These are phyloP conservation scores for Heliconius himera DNA, from an alignment of 1,140 invertebrate genomes.

Conservation along the genomic window DNA sequence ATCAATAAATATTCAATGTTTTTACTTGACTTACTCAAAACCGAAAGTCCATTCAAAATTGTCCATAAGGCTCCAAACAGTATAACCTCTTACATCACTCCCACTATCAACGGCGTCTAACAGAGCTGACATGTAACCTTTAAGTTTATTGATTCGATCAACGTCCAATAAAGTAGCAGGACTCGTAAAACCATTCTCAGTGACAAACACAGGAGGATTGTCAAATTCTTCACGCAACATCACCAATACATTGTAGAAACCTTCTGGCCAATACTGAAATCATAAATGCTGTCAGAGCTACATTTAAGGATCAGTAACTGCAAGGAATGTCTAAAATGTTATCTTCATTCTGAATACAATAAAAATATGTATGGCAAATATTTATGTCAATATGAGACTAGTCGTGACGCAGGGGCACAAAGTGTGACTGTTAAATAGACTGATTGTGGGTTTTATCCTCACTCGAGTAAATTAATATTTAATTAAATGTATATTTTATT, in stretches of 20 bases:
- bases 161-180: constrained; percentile 80
- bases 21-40: constrained; percentile 73
- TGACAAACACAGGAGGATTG: constrained; percentile 48
- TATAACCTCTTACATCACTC: constrained; percentile 86
- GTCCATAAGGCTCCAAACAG: constrained; percentile 87
- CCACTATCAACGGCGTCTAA: constrained; percentile 86
- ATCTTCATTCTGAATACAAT: too few relatives aligned
- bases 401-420: too few relatives aligned
- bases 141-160: constrained; percentile 79
- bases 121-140: constrained; percentile 84
- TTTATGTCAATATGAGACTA: too few relatives aligned
- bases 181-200: constrained; percentile 66
- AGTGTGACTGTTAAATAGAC: too few relatives aligned
- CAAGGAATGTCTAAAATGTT: too few relatives aligned
- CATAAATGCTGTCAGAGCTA: background rate
- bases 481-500: too few relatives aligned
- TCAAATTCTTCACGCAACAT: constrained; percentile 40
- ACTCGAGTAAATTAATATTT: too few relatives aligned
- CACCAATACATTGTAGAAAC: constrained; percentile 15
- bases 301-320: too few relatives aligned
- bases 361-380: too few relatives aligned
- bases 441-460: too few relatives aligned
- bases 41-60: constrained; percentile 87
- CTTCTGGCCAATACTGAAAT: constrained; percentile 44
- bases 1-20: too few relatives aligned